phyloP scores from a whole-genome alignment of 2,113 vertebrate genomes.

The Saguinus midas region DNA sequence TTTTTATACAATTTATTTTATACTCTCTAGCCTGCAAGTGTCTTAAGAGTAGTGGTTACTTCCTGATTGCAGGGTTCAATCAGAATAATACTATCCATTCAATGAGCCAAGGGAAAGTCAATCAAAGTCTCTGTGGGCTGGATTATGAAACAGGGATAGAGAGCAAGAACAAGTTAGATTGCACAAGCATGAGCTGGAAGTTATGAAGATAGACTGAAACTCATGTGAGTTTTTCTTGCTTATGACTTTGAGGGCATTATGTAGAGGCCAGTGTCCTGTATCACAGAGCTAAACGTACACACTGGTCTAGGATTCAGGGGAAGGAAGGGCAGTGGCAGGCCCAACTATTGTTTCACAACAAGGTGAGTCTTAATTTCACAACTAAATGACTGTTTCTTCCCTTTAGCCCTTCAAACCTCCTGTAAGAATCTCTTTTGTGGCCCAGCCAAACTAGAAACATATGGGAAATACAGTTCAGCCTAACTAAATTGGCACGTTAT shows the following conservation, averaged over 20 bases:
- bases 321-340: background rate
- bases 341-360: background rate
- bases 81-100: background rate
- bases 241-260: background rate
- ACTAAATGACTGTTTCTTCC: background rate
- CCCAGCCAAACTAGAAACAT: background rate
- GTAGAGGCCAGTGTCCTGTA: background rate
- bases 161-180: background rate
- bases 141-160: background rate
- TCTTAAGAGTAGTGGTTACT: background rate
- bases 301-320: background rate
- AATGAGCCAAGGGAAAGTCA: background rate
- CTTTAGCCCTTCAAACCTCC: background rate
- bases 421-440: background rate
- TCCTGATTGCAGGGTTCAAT: background rate
- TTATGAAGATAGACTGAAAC: background rate
- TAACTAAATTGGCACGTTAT: background rate
- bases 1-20: constrained; percentile 6
- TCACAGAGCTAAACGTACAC: background rate
- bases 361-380: background rate
- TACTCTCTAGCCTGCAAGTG: background rate
- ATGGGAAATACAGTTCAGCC: constrained; percentile 5
- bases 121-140: background rate
- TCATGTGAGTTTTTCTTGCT: background rate
- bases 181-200: background rate